Percentiles rank a stretch among this genome's conserved stretches.
Evolutionary conservation across 2,113 vertebrate species (phyloP).

Genomic region (Astur gentilis): DNA sequence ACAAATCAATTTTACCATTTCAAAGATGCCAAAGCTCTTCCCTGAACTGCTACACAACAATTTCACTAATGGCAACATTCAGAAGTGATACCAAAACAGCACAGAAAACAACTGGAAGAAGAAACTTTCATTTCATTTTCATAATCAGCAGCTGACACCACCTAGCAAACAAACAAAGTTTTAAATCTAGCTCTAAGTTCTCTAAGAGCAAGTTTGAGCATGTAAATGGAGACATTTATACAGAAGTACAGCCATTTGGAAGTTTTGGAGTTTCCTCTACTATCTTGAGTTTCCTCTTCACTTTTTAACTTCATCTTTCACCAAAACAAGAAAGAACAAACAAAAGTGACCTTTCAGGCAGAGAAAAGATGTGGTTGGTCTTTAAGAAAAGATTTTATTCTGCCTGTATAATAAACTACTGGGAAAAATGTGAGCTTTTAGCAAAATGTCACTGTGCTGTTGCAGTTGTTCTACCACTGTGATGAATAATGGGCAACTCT

Average conservation of each 20-base stretch:
- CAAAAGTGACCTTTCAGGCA: conserved; percentile 1
- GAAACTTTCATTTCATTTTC: neutral
- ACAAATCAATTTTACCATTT: neutral
- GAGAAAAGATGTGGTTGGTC: neutral
- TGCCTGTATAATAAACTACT: neutral
- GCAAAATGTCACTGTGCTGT: conserved; percentile 34
- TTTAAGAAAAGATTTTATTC: conserved; percentile 32
- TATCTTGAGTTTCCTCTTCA: neutral
- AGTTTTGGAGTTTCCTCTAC: neutral
- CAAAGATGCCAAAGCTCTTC: neutral
- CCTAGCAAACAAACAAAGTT: neutral
- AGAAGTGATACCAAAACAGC: neutral
- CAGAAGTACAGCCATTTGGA: neutral
- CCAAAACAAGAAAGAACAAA: neutral
- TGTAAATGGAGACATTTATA: neutral
- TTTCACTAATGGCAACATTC: neutral
- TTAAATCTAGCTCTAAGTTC: neutral
- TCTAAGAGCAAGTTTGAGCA: neutral
- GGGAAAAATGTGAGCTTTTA: conserved; percentile 37
- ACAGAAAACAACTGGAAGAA: neutral
- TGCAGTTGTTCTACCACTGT: neutral
- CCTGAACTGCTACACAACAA: neutral
- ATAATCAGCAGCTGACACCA: neutral
- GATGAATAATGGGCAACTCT: neutral
- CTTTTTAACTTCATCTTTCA: neutral